These are phyloP conservation scores for Chromobotia macracanthus DNA, from an alignment of 2,797 vertebrate genomes.

Conservation along the genomic window DNA sequence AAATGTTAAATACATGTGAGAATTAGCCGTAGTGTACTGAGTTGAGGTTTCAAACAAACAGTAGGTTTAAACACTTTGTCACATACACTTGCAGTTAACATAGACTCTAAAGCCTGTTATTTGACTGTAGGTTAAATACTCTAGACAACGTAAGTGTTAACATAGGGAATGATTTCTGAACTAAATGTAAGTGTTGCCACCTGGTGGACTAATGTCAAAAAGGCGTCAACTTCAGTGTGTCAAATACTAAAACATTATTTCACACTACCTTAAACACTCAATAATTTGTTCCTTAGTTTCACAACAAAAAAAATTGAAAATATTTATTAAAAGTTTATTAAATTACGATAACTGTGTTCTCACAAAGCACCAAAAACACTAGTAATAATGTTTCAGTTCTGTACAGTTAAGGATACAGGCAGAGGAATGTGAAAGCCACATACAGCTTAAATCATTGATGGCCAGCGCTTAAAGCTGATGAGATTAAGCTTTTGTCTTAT, in stretches of 20 bases:
- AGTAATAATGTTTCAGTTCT: neutral
- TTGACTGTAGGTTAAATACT: neutral
- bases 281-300: neutral
- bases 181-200: slow-evolving; percentile 8
- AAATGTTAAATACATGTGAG: no score
- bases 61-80: no score
- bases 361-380: neutral
- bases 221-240: neutral
- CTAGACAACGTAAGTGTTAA: neutral
- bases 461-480: neutral
- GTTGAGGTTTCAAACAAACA: no score
- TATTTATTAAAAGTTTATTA: no score
- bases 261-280: neutral
- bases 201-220: slow-evolving; percentile 16
- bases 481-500: neutral
- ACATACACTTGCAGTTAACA: no score
- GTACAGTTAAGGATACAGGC: slow-evolving; percentile 19
- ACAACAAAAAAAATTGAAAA: no score
- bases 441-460: slow-evolving; percentile 16
- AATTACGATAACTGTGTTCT: neutral
- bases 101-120: neutral
- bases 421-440: slow-evolving; percentile 9
- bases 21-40: no score
- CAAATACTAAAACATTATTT: neutral
- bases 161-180: neutral